Percentiles rank a stretch among this genome's conserved stretches.
Evolutionary conservation across 1,140 invertebrate species (phyloP).

Genomic region (Habropoda laboriosa): DNA sequence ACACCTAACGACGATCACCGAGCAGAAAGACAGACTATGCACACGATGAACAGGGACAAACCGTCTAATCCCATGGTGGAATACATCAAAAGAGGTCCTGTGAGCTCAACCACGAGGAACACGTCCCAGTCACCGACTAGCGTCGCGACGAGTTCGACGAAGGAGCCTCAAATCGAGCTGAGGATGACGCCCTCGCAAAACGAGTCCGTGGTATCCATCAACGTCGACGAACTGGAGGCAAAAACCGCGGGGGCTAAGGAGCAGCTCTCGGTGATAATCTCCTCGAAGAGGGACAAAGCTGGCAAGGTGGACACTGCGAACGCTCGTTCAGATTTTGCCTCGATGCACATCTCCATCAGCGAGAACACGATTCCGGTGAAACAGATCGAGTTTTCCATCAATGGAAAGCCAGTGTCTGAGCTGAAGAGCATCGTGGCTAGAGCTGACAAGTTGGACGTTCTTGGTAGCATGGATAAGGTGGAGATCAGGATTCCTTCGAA

Average conservation of each 20-base stretch:
- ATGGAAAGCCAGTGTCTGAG: constrained; percentile 60
- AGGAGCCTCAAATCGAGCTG: constrained; percentile 49
- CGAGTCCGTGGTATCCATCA: constrained; percentile 59
- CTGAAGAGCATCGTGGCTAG: constrained; percentile 57
- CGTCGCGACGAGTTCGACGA: not conserved
- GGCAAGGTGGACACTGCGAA: not conserved
- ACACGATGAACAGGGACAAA: not conserved
- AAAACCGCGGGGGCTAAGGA: constrained; percentile 9
- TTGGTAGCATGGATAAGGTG: constrained; percentile 60
- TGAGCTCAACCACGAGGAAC: not conserved
- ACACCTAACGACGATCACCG: no score
- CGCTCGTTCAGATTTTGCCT: constrained; percentile 9
- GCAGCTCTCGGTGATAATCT: constrained; percentile 47
- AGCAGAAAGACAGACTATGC: not conserved
- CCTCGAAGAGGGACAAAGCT: not conserved
- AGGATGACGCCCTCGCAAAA: constrained; percentile 59
- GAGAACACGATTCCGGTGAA: constrained; percentile 57
- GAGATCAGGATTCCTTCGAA: constrained; percentile 64
- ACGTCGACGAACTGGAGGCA: constrained; percentile 28
- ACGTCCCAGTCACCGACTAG: not conserved
- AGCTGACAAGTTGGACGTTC: constrained; percentile 55
- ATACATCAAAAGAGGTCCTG: not conserved
- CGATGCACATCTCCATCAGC: constrained; percentile 64
- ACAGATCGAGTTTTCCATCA: constrained; percentile 67
- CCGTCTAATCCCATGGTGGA: not conserved